These are phyloP conservation scores for Echinometra lucunter DNA, from an alignment of 53 echinoderm and acorn worm species.

Conservation along the genomic window DNA sequence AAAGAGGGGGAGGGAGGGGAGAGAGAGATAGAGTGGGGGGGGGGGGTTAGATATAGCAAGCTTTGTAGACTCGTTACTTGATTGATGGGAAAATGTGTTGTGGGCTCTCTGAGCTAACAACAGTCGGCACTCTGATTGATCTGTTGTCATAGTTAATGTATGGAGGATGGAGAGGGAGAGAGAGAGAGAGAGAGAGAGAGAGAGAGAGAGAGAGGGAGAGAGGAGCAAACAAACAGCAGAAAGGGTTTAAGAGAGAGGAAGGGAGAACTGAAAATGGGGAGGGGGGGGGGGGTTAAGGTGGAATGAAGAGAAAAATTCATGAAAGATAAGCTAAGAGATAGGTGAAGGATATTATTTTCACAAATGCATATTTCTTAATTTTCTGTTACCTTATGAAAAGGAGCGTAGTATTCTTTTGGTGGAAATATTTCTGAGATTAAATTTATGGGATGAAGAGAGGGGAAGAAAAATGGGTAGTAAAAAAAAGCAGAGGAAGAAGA, in stretches of 20 bases:
- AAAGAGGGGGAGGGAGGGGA: neutral
- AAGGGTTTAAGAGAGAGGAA: neutral
- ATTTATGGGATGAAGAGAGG: neutral
- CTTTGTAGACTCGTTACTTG: neutral
- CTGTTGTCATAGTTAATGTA: slow-evolving; percentile 46
- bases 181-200: neutral
- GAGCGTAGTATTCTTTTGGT: no score
- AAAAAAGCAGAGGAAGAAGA: no score
- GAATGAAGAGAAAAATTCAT: slow-evolving; percentile 47
- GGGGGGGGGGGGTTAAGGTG: no score
- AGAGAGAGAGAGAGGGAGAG: neutral
- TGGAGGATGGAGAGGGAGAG: neutral
- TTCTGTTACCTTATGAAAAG: no score
- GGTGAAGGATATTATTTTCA: no score
- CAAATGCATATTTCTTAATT: no score
- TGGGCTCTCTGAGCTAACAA: slow-evolving; percentile 30
- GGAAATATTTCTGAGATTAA: no score
- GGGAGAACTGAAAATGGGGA: neutral
- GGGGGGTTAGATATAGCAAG: neutral
- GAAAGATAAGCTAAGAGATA: neutral
- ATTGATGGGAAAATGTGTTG: slow-evolving; percentile 12
- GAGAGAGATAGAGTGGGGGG: neutral
- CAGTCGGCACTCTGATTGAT: neutral
- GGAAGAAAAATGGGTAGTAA: neutral
- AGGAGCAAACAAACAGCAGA: neutral